phyloP scores from a whole-genome alignment of 2,797 vertebrate species.

The Chromis chromis region DNA sequence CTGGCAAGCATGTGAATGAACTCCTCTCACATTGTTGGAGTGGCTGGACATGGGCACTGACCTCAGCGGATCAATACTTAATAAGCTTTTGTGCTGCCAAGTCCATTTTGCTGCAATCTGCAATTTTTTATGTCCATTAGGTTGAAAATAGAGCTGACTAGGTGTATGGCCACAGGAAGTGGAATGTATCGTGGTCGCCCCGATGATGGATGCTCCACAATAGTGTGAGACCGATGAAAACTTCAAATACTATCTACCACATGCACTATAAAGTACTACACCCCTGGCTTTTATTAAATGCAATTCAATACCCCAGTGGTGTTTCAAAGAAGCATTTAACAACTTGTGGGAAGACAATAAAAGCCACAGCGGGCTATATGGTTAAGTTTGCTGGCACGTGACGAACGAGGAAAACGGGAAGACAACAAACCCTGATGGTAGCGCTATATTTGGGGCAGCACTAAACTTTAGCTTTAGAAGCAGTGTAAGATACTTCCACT shows the following conservation, averaged over 20 bases:
- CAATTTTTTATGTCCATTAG: constrained; percentile 86
- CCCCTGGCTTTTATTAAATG: constrained; percentile 76
- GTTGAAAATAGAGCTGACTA: constrained; percentile 86
- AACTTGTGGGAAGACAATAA: constrained; percentile 74
- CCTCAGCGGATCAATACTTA: constrained; percentile 85
- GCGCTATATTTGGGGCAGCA: constrained; percentile 72
- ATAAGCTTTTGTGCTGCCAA: constrained; percentile 85
- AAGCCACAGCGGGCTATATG: constrained; percentile 61
- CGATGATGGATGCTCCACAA: constrained; percentile 78
- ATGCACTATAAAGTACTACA: constrained; percentile 61
- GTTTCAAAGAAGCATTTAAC: constrained; percentile 75
- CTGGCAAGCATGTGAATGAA: constrained; percentile 67
- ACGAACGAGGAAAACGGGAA: constrained; percentile 54
- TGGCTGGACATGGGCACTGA: constrained; percentile 80
- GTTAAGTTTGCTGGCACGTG: constrained; percentile 66
- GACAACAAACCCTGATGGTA: constrained; percentile 65
- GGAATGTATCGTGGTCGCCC: constrained; percentile 71
- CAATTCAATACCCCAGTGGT: constrained; percentile 71
- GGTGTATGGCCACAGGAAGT: constrained; percentile 77
- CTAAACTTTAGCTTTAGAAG: constrained; percentile 58
- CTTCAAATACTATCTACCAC: constrained; percentile 69
- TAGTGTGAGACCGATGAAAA: constrained; percentile 68
- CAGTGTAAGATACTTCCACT: constrained; percentile 50
- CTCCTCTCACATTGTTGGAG: constrained; percentile 73
- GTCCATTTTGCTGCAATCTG: constrained; percentile 85